These are phyloP conservation scores for Bryconaethiops microstoma DNA, from an alignment of 2,797 vertebrate genomes.

Conservation along the genomic window DNA sequence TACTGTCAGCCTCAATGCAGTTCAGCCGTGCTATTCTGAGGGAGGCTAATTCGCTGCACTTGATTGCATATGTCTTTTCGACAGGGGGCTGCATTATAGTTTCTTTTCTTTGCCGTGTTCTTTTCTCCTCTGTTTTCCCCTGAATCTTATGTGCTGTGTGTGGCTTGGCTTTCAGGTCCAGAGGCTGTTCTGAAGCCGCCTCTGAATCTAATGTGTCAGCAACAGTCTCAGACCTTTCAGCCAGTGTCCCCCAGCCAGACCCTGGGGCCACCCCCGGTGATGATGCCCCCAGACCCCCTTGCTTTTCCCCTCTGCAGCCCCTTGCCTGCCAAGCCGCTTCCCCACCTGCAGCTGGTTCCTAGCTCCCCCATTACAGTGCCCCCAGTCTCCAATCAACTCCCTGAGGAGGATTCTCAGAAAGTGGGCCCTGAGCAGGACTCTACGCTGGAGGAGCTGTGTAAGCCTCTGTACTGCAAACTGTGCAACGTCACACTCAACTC, in stretches of 20 bases:
- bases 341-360: constrained; percentile 70
- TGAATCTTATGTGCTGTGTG: background rate
- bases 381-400: constrained; percentile 69
- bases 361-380: constrained; percentile 66
- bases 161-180: constrained; percentile 66
- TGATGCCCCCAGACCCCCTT: constrained; percentile 61
- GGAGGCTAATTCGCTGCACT: background rate
- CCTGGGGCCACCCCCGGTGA: constrained; percentile 70
- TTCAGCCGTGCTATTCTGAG: constrained; percentile 1
- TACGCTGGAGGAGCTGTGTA: constrained; percentile 92
- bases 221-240: constrained; percentile 73
- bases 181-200: constrained; percentile 76
- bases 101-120: background rate
- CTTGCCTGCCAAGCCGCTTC: constrained; percentile 65
- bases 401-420: constrained; percentile 83
- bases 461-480: constrained; percentile 96
- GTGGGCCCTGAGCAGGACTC: constrained; percentile 86
- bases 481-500: constrained; percentile 98
- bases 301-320: constrained; percentile 69
- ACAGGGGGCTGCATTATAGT: background rate
- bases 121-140: background rate
- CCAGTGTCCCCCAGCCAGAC: constrained; percentile 71
- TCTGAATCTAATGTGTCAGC: constrained; percentile 79
- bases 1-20: constrained; percentile 7
- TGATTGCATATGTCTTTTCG: constrained; percentile 17